These are phyloP conservation scores for Phasia obesa DNA, from an alignment of 2,888 invertebrate genomes.

Conservation along the genomic window DNA sequence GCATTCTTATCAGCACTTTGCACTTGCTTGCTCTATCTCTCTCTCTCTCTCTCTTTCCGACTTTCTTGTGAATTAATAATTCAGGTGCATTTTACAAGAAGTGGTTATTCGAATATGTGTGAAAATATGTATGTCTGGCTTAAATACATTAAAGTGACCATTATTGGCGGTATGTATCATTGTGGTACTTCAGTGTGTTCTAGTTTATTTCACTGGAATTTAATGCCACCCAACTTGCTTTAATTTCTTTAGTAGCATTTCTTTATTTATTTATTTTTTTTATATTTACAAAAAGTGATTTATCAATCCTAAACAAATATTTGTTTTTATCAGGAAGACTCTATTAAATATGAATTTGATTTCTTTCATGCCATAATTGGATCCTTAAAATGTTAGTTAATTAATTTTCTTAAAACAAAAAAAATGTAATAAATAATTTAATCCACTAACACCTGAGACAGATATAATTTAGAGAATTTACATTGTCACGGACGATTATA, in stretches of 20 bases:
- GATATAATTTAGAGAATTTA: no score
- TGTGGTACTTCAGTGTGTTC: constrained; percentile 9
- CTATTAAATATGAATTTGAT: no score
- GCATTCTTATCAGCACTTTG: constrained; percentile 53
- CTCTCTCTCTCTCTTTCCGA: background rate
- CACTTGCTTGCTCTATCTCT: background rate
- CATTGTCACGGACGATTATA: no score
- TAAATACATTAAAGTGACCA: constrained; percentile 26
- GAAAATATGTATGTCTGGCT: constrained; percentile 43
- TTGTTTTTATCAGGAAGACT: background rate
- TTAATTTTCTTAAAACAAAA: no score
- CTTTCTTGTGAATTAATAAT: background rate
- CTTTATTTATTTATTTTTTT: background rate
- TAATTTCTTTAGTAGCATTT: constrained; percentile 20
- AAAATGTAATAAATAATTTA: no score
- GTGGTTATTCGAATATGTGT: constrained; percentile 32
- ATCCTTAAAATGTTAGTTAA: no score
- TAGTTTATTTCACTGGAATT: constrained; percentile 61
- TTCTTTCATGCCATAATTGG: no score
- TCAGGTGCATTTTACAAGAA: constrained; percentile 45
- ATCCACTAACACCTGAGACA: no score
- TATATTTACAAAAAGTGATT: background rate
- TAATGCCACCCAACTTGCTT: constrained; percentile 62
- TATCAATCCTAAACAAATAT: background rate
- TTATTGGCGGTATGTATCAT: constrained; percentile 33